Base-by-base conservation (phyloP, 2,797 vertebrate genomes). In the Acanthornis magna region DNA sequence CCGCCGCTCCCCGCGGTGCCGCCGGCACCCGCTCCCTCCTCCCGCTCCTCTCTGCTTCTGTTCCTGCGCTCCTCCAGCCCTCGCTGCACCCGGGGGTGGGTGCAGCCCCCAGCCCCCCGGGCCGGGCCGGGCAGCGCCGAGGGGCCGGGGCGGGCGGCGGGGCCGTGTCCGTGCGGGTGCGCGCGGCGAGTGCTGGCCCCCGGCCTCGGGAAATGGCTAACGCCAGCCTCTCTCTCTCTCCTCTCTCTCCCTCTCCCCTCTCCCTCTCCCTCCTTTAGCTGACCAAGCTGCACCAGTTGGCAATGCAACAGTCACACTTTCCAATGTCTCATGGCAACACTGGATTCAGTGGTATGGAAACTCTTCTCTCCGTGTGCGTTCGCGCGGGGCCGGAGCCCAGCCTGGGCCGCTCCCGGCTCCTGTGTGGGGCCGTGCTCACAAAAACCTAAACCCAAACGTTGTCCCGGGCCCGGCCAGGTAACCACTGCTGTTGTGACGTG, bases 251-350 rank as follows among this genome's bases (percentile, higher is more conserved):
- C 51, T 87, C 50, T 60, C 12, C 30, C 9, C 32, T 22, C 18
- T 43, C 32, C 26, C 42, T 45, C 34, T 45, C 16, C 50, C 57
- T 66, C 83, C 91, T 97, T 45, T 81, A 98, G 99, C 99, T 99
- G 97, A 99, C 99, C 98, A 99, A 99, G 98, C 98, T 99, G 97
- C 99, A 99, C 98, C 99, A 99, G 97, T 98, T 99, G 98, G 99
- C 99, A 94, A 99, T 99, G 99, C 99, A 99, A 98, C 99, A 99
- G 98, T 98, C 98, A 96, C 99, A 98, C 92, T 99, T 99, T 97
- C 99, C 99, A 84, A 98, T 99, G 96, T 98, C 99, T 95, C 98
- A 98, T 97, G 99, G 98, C 98, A 99, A 98, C 98, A 99, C 99
- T 97, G 99, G 99, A 98, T 99, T 99, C 97, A 99, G 99, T 98